Evolutionary conservation across 2,797 vertebrate genomes (phyloP).

Genomic region (Graptemys geographica): DNA sequence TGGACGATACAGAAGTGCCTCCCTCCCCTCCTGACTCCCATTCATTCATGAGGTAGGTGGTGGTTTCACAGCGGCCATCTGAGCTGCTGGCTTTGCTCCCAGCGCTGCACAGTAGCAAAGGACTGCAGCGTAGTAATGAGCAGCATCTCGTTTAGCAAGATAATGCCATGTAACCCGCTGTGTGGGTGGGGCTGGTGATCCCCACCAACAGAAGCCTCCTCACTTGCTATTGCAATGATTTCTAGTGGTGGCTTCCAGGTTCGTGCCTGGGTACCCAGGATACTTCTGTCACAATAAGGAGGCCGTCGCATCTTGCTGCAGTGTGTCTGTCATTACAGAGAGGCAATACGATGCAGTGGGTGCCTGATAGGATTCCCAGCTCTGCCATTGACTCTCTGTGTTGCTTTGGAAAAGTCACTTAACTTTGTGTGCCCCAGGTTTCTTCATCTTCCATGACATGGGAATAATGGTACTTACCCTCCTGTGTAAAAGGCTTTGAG

Average conservation of each 20-base stretch:
- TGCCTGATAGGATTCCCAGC: not conserved
- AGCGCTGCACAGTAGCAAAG: not conserved
- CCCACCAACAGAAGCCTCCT: not conserved
- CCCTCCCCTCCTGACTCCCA: conserved; percentile 96
- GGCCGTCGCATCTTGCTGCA: not conserved
- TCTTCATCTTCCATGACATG: not conserved
- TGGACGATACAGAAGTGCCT: conserved; percentile 97
- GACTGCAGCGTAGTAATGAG: not conserved
- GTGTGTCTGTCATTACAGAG: not conserved
- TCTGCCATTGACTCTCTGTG: not conserved
- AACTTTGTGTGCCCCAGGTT: not conserved
- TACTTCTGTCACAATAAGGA: not conserved
- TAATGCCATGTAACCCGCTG: fast-evolving
- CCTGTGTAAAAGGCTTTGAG: not conserved
- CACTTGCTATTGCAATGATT: not conserved
- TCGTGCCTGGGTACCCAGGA: not conserved
- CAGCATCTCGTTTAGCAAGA: not conserved
- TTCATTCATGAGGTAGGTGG: conserved; percentile 92
- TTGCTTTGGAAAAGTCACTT: not conserved
- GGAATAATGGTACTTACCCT: not conserved
- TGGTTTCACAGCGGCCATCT: not conserved
- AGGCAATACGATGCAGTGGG: not conserved
- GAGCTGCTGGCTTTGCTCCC: not conserved
- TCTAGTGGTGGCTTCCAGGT: not conserved
- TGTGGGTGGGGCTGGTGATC: not conserved